Conservation (phyloP, 35 echinoderm and acorn worm species). For the Nesometra sesokonis region DNA sequence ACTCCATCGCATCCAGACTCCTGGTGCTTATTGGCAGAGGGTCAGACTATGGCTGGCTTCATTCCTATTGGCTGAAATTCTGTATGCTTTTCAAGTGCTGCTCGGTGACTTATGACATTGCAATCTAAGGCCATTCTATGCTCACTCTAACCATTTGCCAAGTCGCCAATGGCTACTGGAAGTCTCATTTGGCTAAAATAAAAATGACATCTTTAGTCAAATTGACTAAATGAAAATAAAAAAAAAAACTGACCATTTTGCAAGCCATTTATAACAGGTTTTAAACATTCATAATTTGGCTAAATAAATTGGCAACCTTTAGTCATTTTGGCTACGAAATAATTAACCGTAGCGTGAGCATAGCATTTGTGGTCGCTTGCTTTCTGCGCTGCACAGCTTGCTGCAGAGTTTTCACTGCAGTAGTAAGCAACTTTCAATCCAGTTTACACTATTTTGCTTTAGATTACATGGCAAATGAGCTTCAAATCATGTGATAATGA, state of each 20-base stretch:
- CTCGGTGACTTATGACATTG: background rate
- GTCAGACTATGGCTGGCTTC: background rate
- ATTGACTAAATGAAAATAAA: no score
- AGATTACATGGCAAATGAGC: background rate
- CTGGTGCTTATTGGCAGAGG: background rate
- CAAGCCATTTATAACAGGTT: no score
- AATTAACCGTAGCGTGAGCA: no score
- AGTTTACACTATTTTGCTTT: background rate
- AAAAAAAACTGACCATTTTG: no score
- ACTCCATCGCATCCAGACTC: background rate
- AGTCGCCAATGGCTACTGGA: no score
- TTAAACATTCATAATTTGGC: no score
- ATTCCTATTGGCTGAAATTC: background rate
- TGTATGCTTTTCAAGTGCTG: background rate
- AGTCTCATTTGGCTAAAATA: no score
- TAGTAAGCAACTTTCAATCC: background rate
- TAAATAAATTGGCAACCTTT: no score
- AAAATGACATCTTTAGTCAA: no score
- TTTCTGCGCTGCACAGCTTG: background rate
- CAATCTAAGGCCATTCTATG: background rate
- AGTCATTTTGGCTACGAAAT: no score
- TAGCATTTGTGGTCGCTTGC: background rate
- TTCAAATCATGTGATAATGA: background rate
- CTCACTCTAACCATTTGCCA: no score
- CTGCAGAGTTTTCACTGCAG: background rate